phyloP scores from a whole-genome alignment of 2,113 vertebrate genomes.

The Megaceryle torquata region DNA sequence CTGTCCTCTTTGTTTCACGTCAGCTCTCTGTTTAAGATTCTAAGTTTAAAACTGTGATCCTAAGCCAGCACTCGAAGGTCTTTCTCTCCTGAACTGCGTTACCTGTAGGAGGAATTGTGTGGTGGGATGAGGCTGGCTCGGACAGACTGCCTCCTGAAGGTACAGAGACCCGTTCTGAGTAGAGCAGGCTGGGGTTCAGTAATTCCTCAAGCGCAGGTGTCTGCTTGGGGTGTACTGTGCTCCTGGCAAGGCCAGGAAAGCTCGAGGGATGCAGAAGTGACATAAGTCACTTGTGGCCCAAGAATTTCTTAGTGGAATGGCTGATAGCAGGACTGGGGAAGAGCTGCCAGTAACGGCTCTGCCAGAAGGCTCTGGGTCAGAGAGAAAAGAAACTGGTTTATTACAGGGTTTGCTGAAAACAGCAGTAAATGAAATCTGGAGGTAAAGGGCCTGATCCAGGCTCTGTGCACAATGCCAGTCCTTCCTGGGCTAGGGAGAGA shows the following conservation, averaged over 20 bases:
- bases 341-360: neutral
- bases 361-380: slow-evolving; percentile 20
- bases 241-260: neutral
- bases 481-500: neutral
- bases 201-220: neutral
- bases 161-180: neutral
- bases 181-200: neutral
- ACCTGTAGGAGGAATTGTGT: neutral
- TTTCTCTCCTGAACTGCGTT: neutral
- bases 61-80: neutral
- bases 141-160: neutral
- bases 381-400: neutral
- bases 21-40: neutral
- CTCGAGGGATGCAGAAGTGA: slow-evolving; percentile 13
- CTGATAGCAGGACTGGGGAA: neutral
- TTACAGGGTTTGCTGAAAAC: slow-evolving; percentile 20
- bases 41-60: neutral
- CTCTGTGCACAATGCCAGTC: neutral
- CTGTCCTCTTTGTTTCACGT: neutral
- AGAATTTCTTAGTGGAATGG: neutral
- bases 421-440: slow-evolving; percentile 3
- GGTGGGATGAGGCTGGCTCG: neutral
- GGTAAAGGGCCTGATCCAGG: neutral
- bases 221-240: neutral
- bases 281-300: slow-evolving; percentile 1